Evolutionary conservation across 2,113 vertebrate genomes (phyloP).

Genomic region (Oxyura jamaicensis): DNA sequence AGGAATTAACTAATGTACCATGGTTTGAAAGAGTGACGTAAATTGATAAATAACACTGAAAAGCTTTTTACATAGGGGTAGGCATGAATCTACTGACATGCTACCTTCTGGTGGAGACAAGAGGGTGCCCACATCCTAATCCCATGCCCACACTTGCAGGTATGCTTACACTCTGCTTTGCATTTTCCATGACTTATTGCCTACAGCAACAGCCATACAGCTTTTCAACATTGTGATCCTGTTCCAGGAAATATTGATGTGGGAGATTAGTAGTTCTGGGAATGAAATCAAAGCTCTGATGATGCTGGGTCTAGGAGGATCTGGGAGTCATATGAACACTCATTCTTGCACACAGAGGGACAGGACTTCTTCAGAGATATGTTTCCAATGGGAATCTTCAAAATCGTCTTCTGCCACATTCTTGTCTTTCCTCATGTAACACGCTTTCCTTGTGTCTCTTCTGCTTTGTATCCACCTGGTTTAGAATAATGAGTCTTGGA

Average conservation of each 20-base stretch:
- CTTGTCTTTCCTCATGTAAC: neutral
- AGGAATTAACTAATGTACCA: constrained; percentile 68
- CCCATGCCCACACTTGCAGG: neutral
- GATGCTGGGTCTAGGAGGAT: constrained; percentile 2
- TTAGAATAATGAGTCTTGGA: neutral
- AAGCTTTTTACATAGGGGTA: constrained; percentile 59
- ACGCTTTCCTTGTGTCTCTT: neutral
- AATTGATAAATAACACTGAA: constrained; percentile 67
- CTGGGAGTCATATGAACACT: neutral
- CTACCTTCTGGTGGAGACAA: neutral
- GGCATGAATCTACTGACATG: constrained; percentile 46
- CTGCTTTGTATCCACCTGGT: neutral
- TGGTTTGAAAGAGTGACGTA: constrained; percentile 47
- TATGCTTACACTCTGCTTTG: constrained; percentile 20
- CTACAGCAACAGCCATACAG: constrained; percentile 54
- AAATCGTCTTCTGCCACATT: neutral
- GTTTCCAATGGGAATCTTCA: neutral
- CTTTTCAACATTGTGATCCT: constrained; percentile 37
- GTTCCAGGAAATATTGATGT: constrained; percentile 78
- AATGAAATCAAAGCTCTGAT: constrained; percentile 66
- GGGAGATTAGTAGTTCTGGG: constrained; percentile 72
- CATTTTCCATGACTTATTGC: constrained; percentile 55
- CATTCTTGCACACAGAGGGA: neutral
- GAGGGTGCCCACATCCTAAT: constrained; percentile 50
- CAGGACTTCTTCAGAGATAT: neutral